Evolutionary conservation across 1,140 invertebrate genomes (phyloP).

Genomic region (Orchesella cincta): DNA sequence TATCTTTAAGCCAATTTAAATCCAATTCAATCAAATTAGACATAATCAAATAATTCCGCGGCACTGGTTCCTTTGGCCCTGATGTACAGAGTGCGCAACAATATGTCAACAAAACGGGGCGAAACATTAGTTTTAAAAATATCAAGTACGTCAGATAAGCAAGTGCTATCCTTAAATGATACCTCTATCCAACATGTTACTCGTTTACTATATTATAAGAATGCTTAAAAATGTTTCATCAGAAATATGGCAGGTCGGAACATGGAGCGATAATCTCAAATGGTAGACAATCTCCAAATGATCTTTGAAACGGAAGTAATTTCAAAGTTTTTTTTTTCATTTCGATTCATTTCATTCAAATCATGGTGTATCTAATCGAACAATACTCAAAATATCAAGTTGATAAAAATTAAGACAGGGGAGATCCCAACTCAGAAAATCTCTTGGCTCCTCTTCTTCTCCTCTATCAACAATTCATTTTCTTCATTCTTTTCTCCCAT

Average conservation of each 20-base stretch:
- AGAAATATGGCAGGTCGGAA: no score
- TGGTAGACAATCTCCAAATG: not conserved
- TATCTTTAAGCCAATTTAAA: slow-evolving; percentile 29
- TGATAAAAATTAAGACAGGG: not conserved
- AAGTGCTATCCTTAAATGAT: no score
- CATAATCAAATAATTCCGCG: slow-evolving; percentile 27
- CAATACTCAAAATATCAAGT: not conserved
- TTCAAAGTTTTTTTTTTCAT: slow-evolving; percentile 8
- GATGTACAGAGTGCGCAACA: not conserved
- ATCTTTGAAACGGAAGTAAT: slow-evolving; percentile 16
- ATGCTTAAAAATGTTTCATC: no score
- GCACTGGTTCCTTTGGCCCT: not conserved
- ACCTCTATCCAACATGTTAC: no score
- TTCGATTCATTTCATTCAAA: slow-evolving; percentile 6
- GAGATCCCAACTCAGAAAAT: not conserved
- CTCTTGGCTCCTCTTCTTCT: not conserved
- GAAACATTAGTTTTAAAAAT: not conserved
- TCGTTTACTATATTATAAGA: no score
- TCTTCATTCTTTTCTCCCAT: slow-evolving; percentile 6
- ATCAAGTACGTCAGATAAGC: no score
- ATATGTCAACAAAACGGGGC: not conserved
- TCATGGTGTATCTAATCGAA: slow-evolving; percentile 7
- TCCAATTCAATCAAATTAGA: slow-evolving; percentile 23
- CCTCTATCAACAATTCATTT: not conserved
- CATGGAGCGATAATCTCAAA: no score